phyloP scores from a whole-genome alignment of 1,140 invertebrate species.

The Diuraphis noxia region DNA sequence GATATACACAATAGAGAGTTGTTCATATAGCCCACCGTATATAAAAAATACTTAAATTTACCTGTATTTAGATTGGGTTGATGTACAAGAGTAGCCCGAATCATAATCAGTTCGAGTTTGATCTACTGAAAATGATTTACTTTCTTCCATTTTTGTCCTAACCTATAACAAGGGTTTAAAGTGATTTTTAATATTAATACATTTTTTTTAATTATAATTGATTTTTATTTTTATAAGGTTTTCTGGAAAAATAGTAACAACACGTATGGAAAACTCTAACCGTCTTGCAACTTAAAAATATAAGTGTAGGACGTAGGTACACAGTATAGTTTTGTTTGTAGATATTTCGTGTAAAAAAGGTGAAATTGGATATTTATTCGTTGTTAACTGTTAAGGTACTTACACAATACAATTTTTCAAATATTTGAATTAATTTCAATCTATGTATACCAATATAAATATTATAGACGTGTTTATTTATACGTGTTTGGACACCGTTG shows the following conservation, averaged over 20 bases:
- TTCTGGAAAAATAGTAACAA: not conserved
- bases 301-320: too few relatives aligned
- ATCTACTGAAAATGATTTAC: constrained; percentile 2
- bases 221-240: not conserved
- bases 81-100: constrained; percentile 46
- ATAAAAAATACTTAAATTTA: not conserved
- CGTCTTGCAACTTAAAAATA: not conserved
- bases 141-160: constrained; percentile 35
- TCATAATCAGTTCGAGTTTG: constrained; percentile 32
- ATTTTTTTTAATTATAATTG: too few relatives aligned
- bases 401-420: too few relatives aligned
- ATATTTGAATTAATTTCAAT: too few relatives aligned
- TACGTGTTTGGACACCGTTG: too few relatives aligned
- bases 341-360: not conserved
- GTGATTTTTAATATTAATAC: not conserved
- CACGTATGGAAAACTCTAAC: not conserved
- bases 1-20: not conserved
- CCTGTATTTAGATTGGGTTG: constrained; percentile 41
- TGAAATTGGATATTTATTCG: too few relatives aligned
- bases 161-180: not conserved
- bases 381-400: too few relatives aligned
- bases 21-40: too few relatives aligned
- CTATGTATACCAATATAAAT: too few relatives aligned
- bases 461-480: too few relatives aligned
- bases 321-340: not conserved